Percentiles rank a stretch among this genome's conserved stretches.
Conservation (phyloP, 2,113 vertebrate species). For the Ammodytes dubius region DNA sequence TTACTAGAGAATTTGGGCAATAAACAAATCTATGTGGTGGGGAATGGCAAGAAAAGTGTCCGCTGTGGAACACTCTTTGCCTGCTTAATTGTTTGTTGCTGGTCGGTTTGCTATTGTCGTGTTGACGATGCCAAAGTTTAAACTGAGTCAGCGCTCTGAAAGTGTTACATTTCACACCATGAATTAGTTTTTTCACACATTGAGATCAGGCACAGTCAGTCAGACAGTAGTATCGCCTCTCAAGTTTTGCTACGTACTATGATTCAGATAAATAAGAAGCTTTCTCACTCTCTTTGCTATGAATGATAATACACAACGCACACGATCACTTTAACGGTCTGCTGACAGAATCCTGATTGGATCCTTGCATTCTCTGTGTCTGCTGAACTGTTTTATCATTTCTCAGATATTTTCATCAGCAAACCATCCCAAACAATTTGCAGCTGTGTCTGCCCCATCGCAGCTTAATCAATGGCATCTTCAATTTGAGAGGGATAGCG, state of each 20-base stretch:
- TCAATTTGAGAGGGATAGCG: not conserved
- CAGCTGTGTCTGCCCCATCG: not conserved
- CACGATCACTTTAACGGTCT: not conserved
- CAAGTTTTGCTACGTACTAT: constrained; percentile 1
- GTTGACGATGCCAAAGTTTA: constrained; percentile 48
- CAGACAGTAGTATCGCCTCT: constrained; percentile 39
- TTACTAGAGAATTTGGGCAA: not conserved
- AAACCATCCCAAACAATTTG: not conserved
- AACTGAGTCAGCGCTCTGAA: constrained; percentile 37
- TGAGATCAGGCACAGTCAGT: constrained; percentile 21
- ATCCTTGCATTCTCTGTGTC: not conserved
- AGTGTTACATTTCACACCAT: constrained; percentile 64
- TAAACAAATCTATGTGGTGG: not conserved
- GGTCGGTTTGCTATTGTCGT: constrained; percentile 52
- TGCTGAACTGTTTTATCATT: not conserved
- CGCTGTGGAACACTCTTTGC: constrained; percentile 18
- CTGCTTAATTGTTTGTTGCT: constrained; percentile 14
- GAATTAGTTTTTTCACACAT: constrained; percentile 58
- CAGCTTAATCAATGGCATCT: not conserved
- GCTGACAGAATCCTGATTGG: not conserved
- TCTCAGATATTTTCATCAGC: not conserved
- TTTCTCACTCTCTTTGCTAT: not conserved
- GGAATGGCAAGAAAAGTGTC: not conserved
- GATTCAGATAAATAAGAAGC: constrained; percentile 14
- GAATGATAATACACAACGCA: not conserved